phyloP scores from a whole-genome alignment of 2,888 invertebrate species.

The Philereme transversata region DNA sequence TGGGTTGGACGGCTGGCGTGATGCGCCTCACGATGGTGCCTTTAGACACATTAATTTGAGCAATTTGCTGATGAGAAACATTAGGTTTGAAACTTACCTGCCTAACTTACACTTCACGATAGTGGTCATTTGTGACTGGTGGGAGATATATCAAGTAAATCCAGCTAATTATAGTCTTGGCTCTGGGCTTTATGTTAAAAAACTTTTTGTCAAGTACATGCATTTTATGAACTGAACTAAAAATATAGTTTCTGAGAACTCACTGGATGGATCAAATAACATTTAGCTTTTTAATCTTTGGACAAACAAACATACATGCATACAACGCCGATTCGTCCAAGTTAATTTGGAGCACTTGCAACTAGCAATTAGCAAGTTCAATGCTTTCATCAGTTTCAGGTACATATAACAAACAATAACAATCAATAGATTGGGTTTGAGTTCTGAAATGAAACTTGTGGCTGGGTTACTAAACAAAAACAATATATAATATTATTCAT shows the following conservation, averaged over 20 bases:
- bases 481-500: constrained; percentile 41
- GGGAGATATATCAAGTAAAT: no score
- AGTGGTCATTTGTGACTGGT: not conserved
- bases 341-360: no score
- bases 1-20: constrained; percentile 46
- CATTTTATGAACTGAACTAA: no score
- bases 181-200: no score
- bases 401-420: not conserved
- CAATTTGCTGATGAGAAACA: constrained; percentile 53
- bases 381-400: not conserved
- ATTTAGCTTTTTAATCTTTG: no score
- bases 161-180: no score
- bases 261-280: no score
- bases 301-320: no score
- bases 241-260: no score
- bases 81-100: constrained; percentile 14
- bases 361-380: no score
- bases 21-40: constrained; percentile 56
- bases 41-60: constrained; percentile 67
- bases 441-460: constrained; percentile 56
- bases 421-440: constrained; percentile 49
- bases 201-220: no score
- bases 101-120: not conserved
- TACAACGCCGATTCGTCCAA: no score
- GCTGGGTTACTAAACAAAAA: constrained; percentile 21